These are phyloP conservation scores for Zaprionus tsacasi DNA, from an alignment of 1,140 invertebrate species.

Conservation along the genomic window DNA sequence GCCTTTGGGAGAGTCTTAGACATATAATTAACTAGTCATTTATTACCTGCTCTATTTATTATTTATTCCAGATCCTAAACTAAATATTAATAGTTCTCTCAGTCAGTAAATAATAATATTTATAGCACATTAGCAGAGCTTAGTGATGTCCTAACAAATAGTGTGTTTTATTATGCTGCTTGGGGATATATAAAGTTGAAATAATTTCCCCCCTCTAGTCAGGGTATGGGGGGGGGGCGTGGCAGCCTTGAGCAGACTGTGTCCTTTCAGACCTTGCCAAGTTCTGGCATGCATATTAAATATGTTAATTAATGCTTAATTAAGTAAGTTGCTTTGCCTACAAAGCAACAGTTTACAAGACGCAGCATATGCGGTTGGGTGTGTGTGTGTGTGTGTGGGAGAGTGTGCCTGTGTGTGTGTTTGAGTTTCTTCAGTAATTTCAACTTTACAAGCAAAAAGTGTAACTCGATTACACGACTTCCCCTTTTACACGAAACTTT, in stretches of 20 bases:
- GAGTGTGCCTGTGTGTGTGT: background rate
- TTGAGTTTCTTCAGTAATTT: conserved; percentile 16
- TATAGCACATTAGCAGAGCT: background rate
- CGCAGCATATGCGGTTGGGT: background rate
- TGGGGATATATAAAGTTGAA: background rate
- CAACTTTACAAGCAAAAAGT: conserved; percentile 29
- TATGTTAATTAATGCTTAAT: conserved; percentile 78
- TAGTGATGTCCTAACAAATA: background rate
- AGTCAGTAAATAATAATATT: background rate
- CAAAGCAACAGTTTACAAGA: conserved; percentile 25
- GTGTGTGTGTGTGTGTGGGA: background rate
- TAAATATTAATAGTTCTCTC: background rate
- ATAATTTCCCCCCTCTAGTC: background rate
- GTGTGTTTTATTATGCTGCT: conserved; percentile 9
- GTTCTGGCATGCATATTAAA: conserved; percentile 66
- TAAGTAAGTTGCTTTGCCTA: conserved; percentile 53
- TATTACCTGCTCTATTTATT: no score
- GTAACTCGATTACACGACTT: conserved; percentile 34
- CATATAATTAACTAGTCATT: no score
- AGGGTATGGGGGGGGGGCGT: background rate
- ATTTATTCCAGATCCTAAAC: background rate
- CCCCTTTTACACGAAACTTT: conserved; percentile 44
- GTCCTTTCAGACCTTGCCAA: conserved; percentile 20
- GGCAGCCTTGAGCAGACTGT: conserved; percentile 18
- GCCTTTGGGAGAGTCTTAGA: no score